A percentile compares a stretch with the other conserved stretches of the same genome.
Evolutionary conservation across 2,888 invertebrate genomes (phyloP).

Genomic region (Phymatocera aterrima): DNA sequence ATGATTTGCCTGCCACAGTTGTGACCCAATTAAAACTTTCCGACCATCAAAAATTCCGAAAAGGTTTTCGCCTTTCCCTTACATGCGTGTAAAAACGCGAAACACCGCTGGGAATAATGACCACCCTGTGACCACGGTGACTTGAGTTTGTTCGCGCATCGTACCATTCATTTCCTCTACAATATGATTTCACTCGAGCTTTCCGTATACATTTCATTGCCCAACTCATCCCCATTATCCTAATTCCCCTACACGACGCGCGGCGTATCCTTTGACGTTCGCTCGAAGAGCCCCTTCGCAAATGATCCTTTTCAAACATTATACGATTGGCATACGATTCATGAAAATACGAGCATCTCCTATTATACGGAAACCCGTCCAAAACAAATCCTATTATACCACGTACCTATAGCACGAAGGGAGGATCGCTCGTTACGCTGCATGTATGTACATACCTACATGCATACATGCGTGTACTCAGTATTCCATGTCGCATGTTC

Average conservation of each 20-base stretch:
- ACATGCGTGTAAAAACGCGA: background rate
- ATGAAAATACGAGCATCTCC: background rate
- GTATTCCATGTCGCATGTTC: background rate
- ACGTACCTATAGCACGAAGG: background rate
- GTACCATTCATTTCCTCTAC: background rate
- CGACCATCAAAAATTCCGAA: background rate
- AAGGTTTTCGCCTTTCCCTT: background rate
- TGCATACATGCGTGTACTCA: too few species aligned
- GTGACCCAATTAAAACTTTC: slow-evolving; percentile 24
- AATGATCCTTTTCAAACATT: slow-evolving; percentile 25
- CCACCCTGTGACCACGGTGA: background rate
- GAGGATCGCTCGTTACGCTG: background rate
- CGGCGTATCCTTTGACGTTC: background rate
- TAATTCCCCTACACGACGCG: background rate
- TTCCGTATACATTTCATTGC: background rate
- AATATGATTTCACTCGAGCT: background rate
- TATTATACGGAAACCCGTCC: background rate
- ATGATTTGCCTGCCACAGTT: background rate
- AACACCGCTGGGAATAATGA: background rate
- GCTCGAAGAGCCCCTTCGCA: background rate
- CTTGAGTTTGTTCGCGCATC: background rate
- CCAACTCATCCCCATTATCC: background rate
- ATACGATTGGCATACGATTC: slow-evolving; percentile 16
- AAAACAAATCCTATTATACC: background rate
- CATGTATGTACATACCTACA: background rate